Evolutionary conservation across 2,113 vertebrate genomes (phyloP), one percentile per base, ranked within the genome.

Genomic region (Chrysochloris asiatica): DNA sequence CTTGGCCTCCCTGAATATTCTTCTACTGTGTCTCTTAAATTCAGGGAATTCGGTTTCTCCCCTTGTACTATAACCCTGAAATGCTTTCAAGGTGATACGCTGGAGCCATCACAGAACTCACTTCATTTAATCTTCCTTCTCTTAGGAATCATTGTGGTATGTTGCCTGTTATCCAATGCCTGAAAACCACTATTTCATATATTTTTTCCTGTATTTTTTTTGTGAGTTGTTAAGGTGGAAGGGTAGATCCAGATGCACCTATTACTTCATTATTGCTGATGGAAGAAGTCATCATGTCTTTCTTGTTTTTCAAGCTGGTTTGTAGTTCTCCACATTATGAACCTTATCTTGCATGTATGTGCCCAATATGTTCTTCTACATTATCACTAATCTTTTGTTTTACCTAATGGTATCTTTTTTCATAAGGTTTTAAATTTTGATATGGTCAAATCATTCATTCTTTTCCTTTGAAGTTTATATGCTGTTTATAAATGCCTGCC

Each of bases 381-480:
- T 89, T 67, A 89, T 73, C 41, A 47, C 16, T 61, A 86, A 36
- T n/a, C 36, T 78, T 91, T 90, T 72, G 50, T 83, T 73, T 78
- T 82, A 80, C 78, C 54, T 72, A 78, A 56, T 63, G 43, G 9
- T 78, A 2, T 16, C 84, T 7, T 61, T 88, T 85, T 67, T 63
- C 38, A 80, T 81, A 61, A 67, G 4, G 45, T 54, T 89, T 92
- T 63, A 48, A 59, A 93, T 50, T 91, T 86, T 79, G 52, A 89
- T 71, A 28, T 63, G 73, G 24, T 88, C 11, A 90, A 90, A 72
- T 28, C 26, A 63, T 88, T 76, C 13, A 17, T 86, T 83, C 19
- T 76, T 86, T 84, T 92, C 28, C 28, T 92, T 76, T 87, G 59
- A 38, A n/a, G 13, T 87, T 83, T 83, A 41, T 86, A 36, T 47